Percentiles rank a stretch among this genome's conserved stretches.
Conservation (phyloP, 1,140 invertebrate genomes). For the Drosophila baimaii region DNA sequence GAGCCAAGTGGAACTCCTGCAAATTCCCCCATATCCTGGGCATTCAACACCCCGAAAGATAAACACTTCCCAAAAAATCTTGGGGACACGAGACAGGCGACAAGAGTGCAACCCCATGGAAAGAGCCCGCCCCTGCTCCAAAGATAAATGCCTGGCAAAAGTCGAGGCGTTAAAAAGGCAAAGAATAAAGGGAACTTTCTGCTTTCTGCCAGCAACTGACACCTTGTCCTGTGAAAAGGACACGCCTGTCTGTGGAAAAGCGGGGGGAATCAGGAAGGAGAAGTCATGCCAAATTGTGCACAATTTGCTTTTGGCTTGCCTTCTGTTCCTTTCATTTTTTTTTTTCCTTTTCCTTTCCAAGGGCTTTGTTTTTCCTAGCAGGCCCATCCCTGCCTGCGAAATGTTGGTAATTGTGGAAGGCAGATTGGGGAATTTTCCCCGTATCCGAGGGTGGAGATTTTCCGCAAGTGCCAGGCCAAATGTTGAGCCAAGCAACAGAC, state of each 20-base stretch:
- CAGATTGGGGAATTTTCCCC: conserved; percentile 6
- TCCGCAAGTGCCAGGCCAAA: no score
- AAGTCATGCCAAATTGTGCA: conserved; percentile 63
- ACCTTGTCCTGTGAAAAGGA: conserved; percentile 54
- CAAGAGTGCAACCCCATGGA: neutral
- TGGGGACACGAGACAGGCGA: conserved; percentile 27
- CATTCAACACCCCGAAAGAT: conserved; percentile 17
- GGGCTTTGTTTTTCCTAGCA: conserved; percentile 24
- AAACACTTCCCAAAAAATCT: conserved; percentile 33
- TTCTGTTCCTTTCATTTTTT: conserved; percentile 30
- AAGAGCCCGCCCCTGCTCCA: neutral
- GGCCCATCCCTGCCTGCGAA: conserved; percentile 1
- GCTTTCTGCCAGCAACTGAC: conserved; percentile 44
- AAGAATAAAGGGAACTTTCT: conserved; percentile 42
- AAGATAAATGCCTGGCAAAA: conserved; percentile 42
- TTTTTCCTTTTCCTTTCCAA: neutral
- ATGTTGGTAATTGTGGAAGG: conserved; percentile 29
- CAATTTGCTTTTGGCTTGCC: conserved; percentile 70
- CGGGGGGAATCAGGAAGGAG: conserved; percentile 5
- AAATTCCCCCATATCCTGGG: conserved; percentile 1
- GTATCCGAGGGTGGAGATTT: conserved; percentile 21
- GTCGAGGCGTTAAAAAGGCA: conserved; percentile 54
- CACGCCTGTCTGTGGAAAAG: conserved; percentile 38
- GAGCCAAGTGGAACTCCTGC: conserved; percentile 28
- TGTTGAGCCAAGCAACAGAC: conserved; percentile 34